Evolutionary conservation across 2,888 invertebrate species (phyloP).

Genomic region (Pseudococcus longispinus): DNA sequence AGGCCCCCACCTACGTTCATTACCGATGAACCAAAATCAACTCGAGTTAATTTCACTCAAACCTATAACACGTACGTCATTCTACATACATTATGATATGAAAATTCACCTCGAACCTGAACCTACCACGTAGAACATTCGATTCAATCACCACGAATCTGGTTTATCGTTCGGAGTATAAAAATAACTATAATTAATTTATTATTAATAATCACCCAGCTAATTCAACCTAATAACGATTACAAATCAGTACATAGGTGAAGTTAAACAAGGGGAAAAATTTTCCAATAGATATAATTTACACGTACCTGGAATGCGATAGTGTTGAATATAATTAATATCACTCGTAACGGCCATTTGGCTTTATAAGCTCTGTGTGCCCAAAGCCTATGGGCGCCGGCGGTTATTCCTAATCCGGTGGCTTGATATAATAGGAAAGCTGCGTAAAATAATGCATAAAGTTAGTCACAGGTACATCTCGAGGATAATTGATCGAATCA

Average conservation of each 20-base stretch:
- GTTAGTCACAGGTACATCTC: not conserved
- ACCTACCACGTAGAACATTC: not conserved
- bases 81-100: not conserved
- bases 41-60: not conserved
- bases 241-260: not conserved
- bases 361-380: conserved; percentile 96
- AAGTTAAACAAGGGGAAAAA: not conserved
- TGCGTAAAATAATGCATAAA: conserved; percentile 61
- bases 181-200: not conserved
- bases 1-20: not conserved
- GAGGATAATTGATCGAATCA: not conserved
- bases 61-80: not conserved
- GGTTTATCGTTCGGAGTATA: not conserved
- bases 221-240: not conserved
- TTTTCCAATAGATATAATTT: not conserved
- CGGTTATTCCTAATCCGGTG: conserved; percentile 91
- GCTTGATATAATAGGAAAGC: conserved; percentile 77
- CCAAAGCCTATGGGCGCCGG: conserved; percentile 96
- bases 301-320: conserved; percentile 84
- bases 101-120: conserved; percentile 1
- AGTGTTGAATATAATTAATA: conserved; percentile 84
- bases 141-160: not conserved
- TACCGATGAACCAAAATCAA: not conserved
- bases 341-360: conserved; percentile 81
- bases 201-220: not conserved